Evolutionary conservation across 2,797 vertebrate species (phyloP), one percentile per base, ranked within the genome.

Genomic region (Tenualosa ilisha): DNA sequence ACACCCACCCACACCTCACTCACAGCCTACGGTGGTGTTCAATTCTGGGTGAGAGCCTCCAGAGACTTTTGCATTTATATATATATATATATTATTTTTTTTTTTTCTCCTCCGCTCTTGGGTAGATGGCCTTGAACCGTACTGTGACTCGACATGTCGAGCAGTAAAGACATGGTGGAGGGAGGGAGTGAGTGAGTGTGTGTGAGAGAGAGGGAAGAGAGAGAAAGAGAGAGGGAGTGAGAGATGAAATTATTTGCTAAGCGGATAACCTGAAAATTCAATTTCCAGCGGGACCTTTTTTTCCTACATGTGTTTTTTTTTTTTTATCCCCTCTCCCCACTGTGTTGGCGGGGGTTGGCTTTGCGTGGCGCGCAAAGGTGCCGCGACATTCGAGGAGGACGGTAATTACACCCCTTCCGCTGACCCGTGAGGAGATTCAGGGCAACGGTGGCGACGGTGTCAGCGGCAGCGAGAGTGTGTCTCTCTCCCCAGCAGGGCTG

Each of bases 181-280:
- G 43, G 68, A 20, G 37, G 61, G 65, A 81, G 31, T 40, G 68
- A 20, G 37, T 17, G 68, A 43, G 31, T 40, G 56, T 46, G 11
- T 50, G 83, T 24, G 26, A 40, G 53, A 84, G 83, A 31, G 83
- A 68, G 24, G 43, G 15, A 20, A 20, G 26, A 75, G 40, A 22
- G 72, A 79, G 20, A 37, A 17, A 46, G 17, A 79, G 40, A 22
- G 72, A 46, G 72, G 8, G 65, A 17, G 65, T 9, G 31, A 72
- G 65, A 46, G 72, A 49, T 84, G 49, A 82, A 53, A 50, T 54
- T 51, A 50, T 53, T 50, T 50, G 81, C 49, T 82, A 82, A 91
- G 88, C 84, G 88, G 89, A 92, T 92, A 89, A 91, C 92, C 91
- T 90, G 85, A 86, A 79, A 79, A 79, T 79, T 79, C 72, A 79